Conservation (phyloP, 2,113 vertebrate species). For the Tringa solitaria region DNA sequence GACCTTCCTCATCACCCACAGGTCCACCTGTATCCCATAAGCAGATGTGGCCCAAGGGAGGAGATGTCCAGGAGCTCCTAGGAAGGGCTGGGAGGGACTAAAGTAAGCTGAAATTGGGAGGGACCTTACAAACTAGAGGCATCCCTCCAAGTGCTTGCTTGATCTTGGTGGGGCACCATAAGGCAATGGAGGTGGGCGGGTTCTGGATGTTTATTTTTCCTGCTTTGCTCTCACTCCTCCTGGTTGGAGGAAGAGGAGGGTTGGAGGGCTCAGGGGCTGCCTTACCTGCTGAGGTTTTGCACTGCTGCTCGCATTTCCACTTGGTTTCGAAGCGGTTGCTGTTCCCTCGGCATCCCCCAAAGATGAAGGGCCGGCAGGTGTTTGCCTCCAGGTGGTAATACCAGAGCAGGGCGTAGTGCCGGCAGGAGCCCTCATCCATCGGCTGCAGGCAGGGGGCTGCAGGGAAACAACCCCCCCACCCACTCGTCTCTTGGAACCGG, state of each 20-base stretch:
- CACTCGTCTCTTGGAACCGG: neutral
- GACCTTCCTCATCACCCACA: neutral
- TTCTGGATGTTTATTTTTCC: neutral
- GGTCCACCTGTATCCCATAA: neutral
- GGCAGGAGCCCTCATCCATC: conserved; percentile 84
- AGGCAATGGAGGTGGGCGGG: fast-evolving
- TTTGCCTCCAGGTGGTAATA: conserved; percentile 74
- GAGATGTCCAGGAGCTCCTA: neutral
- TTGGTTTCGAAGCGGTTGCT: conserved; percentile 80
- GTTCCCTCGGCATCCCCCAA: conserved; percentile 85
- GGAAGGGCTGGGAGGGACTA: neutral
- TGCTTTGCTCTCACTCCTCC: neutral
- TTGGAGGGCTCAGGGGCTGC: neutral
- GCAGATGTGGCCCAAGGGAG: neutral
- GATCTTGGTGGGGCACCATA: neutral
- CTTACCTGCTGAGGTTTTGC: conserved; percentile 49
- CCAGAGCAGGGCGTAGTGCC: conserved; percentile 80
- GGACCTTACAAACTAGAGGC: neutral
- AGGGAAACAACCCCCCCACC: neutral
- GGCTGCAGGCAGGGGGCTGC: conserved; percentile 75
- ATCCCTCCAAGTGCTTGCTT: neutral
- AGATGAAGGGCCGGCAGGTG: conserved; percentile 84
- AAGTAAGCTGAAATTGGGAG: neutral
- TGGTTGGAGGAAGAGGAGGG: neutral
- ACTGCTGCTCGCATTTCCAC: conserved; percentile 71